Base-by-base conservation (phyloP, 2,888 invertebrate genomes). In the Melanostoma scalare region DNA sequence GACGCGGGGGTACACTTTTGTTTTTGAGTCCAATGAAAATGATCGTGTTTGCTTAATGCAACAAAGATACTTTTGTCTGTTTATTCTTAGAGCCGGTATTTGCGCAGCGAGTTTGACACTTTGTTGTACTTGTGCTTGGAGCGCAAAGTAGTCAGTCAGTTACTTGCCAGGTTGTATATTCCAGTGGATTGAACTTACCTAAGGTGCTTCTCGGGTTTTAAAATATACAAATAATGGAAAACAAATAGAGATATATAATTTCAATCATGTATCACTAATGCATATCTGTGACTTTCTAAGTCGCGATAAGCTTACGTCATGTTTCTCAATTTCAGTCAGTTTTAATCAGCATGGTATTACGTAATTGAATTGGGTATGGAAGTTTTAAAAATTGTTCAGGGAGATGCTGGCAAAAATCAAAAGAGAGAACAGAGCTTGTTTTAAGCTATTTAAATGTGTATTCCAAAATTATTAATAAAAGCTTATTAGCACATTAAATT, bases 71-170 rank as follows among this genome's bases (percentile, higher is more conserved):
- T 30, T 10, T 10, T 3, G 33, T 35, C 4, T 50, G 20, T 48
- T 48, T 36, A 48, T 48, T 63, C 36, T 40, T 8, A 31, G 5
- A 38, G 3, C 10, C 6, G 9, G 4, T n/a, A 50, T 63, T 50
- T 63, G 63, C 63, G 48, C 63, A 63, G 63, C 63, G 48, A 48
- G 50, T 63, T 63, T 38, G 61, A 10, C 30, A 38, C 38, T 50
- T 63, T n/a, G 6, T 50, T 50, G 20, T 20, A 20, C 20, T 20
- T 20, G 20, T 20, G 20, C 20, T 20, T 20, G 20, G n/a, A n/a
- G n/a, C n/a, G 20, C 20, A 20, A 20, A 20, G 20, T 20, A 20
- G 30, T 2, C 63, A 30, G 31, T 38, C 38, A 48, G 6, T 36
- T 31, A 50, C 48, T 8, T 38, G 4, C 1, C 31, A 50, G 5